Evolutionary conservation across 2,888 invertebrate species (phyloP).

Genomic region (Lacanobia oleracea): DNA sequence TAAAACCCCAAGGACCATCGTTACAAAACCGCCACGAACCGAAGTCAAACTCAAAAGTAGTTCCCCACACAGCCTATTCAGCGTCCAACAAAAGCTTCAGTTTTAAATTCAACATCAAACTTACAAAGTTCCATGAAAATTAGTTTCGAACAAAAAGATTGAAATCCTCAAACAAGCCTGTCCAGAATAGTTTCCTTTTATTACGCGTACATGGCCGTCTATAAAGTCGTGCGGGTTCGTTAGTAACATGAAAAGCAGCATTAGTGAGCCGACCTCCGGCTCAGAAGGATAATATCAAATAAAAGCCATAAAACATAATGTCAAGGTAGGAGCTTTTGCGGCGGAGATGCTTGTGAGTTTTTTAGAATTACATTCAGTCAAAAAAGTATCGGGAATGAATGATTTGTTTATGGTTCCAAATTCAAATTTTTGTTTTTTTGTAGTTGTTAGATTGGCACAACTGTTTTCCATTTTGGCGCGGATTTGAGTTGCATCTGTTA

Average conservation of each 20-base stretch:
- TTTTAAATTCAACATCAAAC: constrained; percentile 62
- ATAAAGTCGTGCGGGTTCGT: constrained; percentile 71
- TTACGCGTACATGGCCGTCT: constrained; percentile 53
- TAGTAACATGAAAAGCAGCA: constrained; percentile 77
- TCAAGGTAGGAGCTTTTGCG: constrained; percentile 46
- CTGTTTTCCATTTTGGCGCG: no score
- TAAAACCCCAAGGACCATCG: background rate
- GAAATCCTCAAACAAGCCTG: constrained; percentile 60
- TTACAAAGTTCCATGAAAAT: constrained; percentile 62
- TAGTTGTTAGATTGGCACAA: no score
- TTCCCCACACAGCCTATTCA: constrained; percentile 50
- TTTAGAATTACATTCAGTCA: no score
- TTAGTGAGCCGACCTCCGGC: constrained; percentile 70
- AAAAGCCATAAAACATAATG: constrained; percentile 69
- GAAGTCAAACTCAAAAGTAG: constrained; percentile 41
- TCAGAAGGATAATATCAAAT: constrained; percentile 75
- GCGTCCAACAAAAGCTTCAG: constrained; percentile 55
- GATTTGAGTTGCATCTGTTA: no score
- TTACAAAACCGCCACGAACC: constrained; percentile 1
- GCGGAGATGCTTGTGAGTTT: constrained; percentile 28
- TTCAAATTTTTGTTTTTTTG: no score
- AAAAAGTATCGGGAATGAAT: no score
- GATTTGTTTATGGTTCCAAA: no score
- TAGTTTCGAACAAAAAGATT: constrained; percentile 64
- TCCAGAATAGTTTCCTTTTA: constrained; percentile 61